phyloP scores from a whole-genome alignment of 2,113 vertebrate genomes.

The Thermophis baileyi region DNA sequence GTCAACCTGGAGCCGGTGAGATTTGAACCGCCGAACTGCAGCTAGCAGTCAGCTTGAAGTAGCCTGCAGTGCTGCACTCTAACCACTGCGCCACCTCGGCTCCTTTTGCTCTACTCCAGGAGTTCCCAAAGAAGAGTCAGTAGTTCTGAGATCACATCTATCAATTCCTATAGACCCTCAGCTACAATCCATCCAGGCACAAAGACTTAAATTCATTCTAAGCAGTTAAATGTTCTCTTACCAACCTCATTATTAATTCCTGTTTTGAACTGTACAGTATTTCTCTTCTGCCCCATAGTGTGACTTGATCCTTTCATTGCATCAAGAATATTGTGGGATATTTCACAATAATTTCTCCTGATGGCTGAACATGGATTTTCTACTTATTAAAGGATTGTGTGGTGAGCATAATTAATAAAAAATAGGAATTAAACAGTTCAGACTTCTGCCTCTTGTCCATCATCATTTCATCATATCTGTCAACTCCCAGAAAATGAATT shows the following conservation, averaged over 20 bases:
- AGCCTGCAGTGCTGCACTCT: too few relatives aligned
- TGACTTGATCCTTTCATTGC: not conserved
- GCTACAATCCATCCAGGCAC: not conserved
- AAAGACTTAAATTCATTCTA: not conserved
- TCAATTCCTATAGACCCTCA: not conserved
- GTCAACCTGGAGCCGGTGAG: too few relatives aligned
- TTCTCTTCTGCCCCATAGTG: not conserved
- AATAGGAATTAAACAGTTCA: not conserved
- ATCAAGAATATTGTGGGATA: not conserved
- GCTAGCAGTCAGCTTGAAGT: too few relatives aligned
- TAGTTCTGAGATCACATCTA: not conserved
- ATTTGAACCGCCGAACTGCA: too few relatives aligned
- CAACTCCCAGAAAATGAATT: not conserved
- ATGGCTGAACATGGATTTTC: not conserved
- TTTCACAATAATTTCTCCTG: not conserved
- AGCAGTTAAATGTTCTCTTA: not conserved
- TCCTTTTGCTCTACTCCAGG: too few relatives aligned
- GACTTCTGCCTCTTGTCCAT: not conserved
- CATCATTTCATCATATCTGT: not conserved
- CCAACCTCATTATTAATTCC: not conserved
- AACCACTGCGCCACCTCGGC: too few relatives aligned
- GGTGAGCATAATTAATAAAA: not conserved
- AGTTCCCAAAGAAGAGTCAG: not conserved
- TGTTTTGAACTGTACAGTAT: not conserved
- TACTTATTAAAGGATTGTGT: not conserved